Base-by-base conservation (phyloP, 2,797 vertebrate species). In the Leptoclinus maculatus region DNA sequence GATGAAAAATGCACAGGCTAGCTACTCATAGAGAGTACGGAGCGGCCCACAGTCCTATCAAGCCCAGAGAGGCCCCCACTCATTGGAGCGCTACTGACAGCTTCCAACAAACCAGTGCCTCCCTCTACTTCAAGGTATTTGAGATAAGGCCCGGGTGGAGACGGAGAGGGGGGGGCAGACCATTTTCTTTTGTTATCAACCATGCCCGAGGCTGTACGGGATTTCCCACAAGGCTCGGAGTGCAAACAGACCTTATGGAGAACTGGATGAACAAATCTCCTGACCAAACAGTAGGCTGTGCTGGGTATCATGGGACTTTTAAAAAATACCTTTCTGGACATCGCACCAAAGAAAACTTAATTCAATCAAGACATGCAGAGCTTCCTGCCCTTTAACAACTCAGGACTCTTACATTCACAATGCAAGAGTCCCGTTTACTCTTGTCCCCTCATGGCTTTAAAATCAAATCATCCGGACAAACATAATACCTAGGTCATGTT, bases 211-310 rank as follows among this genome's bases (percentile, higher is more conserved):
- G 81, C 82, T 88, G 82, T 19, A 60, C 58, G 66, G 88, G 78
- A 93, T 93, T 93, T 93, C 89, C 89, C 90, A 62, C 29, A 84
- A 82, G 90, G 83, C 45, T 56, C 1, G 5, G 71, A 76, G 84
- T 72, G 68, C 88, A 93, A 92, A 90, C 87, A 91, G 54, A 84
- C 66, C 80, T 85, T 82, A 71, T 36, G 78, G 66, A 73, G 73
- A 86, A 51, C 38, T 16, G 65, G 90, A 67, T 64, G 74, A 88
- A 82, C 13, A 36, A 39, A 62, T 67, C 85, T 74, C 45, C 75
- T 77, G 73, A 74, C 68, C 51, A 86, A 82, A 65, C 71, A 43
- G 49, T 2, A 17, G 65, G 64, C 53, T 67, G 65, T 49, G 1
- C 36, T 51, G 4, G 2, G 69, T 32, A 59, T 71, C 76, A 9